These are phyloP conservation scores for Andrena chrysosceles DNA, from an alignment of 2,888 invertebrate species.

Conservation along the genomic window DNA sequence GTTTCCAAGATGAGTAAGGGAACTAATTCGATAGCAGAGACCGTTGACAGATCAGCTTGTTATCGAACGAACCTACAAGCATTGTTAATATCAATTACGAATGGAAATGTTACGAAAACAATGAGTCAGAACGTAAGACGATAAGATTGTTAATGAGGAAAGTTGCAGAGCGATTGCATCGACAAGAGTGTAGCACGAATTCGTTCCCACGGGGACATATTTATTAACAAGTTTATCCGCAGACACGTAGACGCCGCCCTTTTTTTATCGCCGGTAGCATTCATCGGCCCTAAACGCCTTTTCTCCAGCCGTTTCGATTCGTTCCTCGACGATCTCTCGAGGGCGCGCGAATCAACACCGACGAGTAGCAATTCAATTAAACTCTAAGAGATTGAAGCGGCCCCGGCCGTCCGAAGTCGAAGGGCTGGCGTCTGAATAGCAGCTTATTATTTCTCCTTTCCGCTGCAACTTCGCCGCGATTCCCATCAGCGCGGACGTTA, in stretches of 20 bases:
- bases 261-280: neutral
- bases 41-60: neutral
- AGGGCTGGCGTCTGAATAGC: neutral
- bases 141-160: constrained; percentile 37
- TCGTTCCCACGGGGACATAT: neutral
- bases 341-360: neutral
- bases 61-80: constrained; percentile 9
- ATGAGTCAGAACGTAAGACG: constrained; percentile 6
- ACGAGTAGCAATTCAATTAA: constrained; percentile 13
- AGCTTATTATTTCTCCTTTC: constrained; percentile 7
- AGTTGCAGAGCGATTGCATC: constrained; percentile 28
- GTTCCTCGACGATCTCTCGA: neutral
- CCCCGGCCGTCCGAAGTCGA: neutral
- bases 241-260: neutral
- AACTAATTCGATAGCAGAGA: neutral
- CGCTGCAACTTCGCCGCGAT: neutral
- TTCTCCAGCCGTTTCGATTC: neutral
- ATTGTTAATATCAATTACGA: constrained; percentile 11
- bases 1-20: neutral
- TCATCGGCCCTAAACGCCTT: neutral
- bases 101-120: neutral
- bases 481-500: constrained; percentile 7
- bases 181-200: neutral
- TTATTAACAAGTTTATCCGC: constrained; percentile 11
- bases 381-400: neutral